These are phyloP conservation scores for Oreochromis aureus DNA, from an alignment of 2,113 vertebrate species.

Conservation along the genomic window DNA sequence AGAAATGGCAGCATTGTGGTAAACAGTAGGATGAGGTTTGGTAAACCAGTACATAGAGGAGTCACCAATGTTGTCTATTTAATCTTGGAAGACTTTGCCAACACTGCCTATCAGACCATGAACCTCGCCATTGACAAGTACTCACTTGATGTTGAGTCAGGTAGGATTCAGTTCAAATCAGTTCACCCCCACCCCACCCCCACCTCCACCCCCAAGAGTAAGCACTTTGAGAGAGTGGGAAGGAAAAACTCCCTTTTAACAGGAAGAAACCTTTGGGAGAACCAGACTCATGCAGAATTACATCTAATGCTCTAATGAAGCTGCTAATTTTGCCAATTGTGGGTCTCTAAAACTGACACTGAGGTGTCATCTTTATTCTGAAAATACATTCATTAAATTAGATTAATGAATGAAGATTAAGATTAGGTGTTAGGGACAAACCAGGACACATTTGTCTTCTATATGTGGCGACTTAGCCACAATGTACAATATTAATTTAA, in stretches of 20 bases:
- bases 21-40: conserved; percentile 92
- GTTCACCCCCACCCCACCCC: background rate
- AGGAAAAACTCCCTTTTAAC: background rate
- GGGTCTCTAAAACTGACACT: background rate
- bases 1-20: conserved; percentile 95
- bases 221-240: background rate
- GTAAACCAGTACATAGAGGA: conserved; percentile 78
- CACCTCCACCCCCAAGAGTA: background rate
- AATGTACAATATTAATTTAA: background rate
- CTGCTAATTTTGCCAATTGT: background rate
- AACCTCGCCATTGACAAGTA: conserved; percentile 92
- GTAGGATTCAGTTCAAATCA: conserved; percentile 54
- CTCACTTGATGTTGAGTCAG: conserved; percentile 92
- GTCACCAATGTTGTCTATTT: conserved; percentile 85
- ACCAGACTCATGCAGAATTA: background rate
- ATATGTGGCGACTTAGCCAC: background rate
- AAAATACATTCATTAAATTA: background rate
- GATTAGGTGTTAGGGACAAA: background rate
- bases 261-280: background rate
- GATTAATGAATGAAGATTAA: background rate
- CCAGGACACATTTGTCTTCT: background rate
- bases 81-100: conserved; percentile 93
- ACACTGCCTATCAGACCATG: conserved; percentile 91
- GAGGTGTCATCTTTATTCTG: background rate
- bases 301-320: background rate